A percentile compares a stretch with the other conserved stretches of the same genome.
phyloP scores from a whole-genome alignment of 2,113 vertebrate genomes.

The Rhabdornis inornatus region DNA sequence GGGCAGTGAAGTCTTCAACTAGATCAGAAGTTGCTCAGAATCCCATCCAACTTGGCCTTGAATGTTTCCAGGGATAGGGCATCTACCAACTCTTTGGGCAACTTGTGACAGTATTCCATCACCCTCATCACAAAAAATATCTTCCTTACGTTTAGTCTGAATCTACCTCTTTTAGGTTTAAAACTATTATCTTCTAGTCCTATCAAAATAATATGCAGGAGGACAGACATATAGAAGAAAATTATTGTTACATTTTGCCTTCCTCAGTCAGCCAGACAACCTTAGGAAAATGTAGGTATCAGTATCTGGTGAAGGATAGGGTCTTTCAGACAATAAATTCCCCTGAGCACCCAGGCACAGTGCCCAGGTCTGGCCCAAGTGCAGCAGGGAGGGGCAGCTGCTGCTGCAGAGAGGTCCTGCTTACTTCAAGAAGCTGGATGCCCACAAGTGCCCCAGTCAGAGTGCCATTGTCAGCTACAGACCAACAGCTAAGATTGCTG shows the following conservation, averaged over 20 bases:
- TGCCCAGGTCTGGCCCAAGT: not conserved
- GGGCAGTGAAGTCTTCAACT: not conserved
- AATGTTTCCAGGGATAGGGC: not conserved
- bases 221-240: not conserved
- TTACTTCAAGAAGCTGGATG: not conserved
- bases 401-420: not conserved
- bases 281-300: not conserved
- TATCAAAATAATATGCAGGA: not conserved
- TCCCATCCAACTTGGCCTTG: not conserved
- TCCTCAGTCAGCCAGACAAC: not conserved
- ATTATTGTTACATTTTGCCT: not conserved
- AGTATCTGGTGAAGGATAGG: not conserved
- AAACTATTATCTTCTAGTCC: not conserved
- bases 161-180: not conserved
- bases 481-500: not conserved
- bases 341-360: accelerated
- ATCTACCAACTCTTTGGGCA: not conserved
- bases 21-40: not conserved
- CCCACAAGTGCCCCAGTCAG: not conserved
- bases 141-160: not conserved
- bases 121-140: not conserved
- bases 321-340: not conserved
- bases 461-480: not conserved
- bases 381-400: not conserved
- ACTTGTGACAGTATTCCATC: not conserved